Percentiles rank a stretch among this genome's conserved stretches.
phyloP scores from a whole-genome alignment of 2,113 vertebrate species.

The Oenanthe melanoleuca region DNA sequence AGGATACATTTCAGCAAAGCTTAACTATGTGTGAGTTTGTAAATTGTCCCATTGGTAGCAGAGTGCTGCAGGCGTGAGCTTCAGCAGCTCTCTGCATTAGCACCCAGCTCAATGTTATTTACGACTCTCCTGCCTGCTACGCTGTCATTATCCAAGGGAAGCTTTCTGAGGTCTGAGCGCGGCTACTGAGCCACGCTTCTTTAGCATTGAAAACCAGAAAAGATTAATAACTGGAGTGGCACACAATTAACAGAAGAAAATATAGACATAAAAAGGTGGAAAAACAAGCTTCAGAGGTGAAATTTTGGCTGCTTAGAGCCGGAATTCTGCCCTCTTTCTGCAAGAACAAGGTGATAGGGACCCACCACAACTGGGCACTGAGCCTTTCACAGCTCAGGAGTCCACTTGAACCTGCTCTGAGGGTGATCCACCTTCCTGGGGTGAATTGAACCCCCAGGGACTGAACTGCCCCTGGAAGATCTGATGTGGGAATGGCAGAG shows the following conservation, averaged over 20 bases:
- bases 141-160: neutral
- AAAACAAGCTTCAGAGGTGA: neutral
- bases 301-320: neutral
- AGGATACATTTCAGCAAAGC: neutral
- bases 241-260: neutral
- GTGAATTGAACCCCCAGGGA: neutral
- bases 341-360: neutral
- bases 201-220: neutral
- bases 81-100: neutral
- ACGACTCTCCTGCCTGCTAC: neutral
- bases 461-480: neutral
- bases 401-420: neutral
- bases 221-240: neutral
- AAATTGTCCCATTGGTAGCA: neutral
- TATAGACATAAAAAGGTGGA: neutral
- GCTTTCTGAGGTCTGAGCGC: neutral
- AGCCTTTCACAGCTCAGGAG: neutral
- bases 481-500: neutral
- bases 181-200: neutral
- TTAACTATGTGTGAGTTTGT: neutral
- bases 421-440: accelerated
- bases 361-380: neutral
- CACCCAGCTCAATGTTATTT: neutral
- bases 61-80: neutral
- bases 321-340: neutral